Conservation (phyloP, 1,140 invertebrate species). For the Bombus pascuorum region DNA sequence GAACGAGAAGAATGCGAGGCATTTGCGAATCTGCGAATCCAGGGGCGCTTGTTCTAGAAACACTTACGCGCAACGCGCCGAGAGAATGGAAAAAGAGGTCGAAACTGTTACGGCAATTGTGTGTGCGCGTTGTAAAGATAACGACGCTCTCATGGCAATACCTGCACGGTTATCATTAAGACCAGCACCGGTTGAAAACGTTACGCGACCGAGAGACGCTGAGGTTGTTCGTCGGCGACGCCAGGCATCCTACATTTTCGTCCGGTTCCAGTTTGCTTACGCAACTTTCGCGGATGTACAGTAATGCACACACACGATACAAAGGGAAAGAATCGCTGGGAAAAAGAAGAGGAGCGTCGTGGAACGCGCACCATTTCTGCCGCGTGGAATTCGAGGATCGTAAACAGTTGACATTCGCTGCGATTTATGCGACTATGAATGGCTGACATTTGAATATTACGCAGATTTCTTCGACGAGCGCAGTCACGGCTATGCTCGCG, state of each 20-base stretch:
- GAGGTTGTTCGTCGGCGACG: background rate
- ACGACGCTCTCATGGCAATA: conserved; percentile 58
- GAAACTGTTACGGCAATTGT: conserved; percentile 63
- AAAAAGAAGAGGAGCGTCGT: background rate
- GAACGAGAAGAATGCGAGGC: conserved; percentile 29
- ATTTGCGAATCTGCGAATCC: background rate
- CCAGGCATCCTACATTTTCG: conserved; percentile 30
- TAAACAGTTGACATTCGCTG: conserved; percentile 25
- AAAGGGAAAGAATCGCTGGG: background rate
- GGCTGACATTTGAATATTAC: conserved; percentile 41
- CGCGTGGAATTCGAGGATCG: conserved; percentile 27
- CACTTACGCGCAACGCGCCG: background rate
- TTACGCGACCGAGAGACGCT: background rate
- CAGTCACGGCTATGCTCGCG: conserved; percentile 16
- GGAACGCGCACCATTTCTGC: background rate
- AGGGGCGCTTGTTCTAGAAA: conserved; percentile 33
- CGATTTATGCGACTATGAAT: conserved; percentile 40
- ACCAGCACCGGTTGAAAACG: conserved; percentile 22
- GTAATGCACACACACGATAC: too few relatives aligned
- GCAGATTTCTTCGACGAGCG: conserved; percentile 24
- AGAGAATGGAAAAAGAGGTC: conserved; percentile 64
- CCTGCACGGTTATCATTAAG: conserved; percentile 64
- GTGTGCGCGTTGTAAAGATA: conserved; percentile 62
- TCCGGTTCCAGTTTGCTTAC: conserved; percentile 11
- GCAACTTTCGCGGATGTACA: conserved; percentile 9